Percentiles rank a stretch among this genome's conserved stretches.
These are phyloP conservation scores for Apamea epomidion DNA, from an alignment of 2,888 invertebrate genomes.

Conservation along the genomic window DNA sequence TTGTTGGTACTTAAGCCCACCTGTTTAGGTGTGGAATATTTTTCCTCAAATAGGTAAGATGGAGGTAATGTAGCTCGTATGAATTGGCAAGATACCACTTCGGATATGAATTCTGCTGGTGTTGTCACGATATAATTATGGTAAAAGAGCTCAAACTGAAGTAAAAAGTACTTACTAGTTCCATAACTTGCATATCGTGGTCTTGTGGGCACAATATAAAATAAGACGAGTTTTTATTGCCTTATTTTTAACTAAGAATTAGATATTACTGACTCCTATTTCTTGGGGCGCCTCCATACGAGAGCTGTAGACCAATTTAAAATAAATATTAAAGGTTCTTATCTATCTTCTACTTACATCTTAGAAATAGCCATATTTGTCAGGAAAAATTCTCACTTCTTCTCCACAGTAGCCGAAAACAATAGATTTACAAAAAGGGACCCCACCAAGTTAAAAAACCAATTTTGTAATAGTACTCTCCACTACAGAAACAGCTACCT, in stretches of 20 bases:
- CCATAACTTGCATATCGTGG: neutral
- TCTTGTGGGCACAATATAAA: neutral
- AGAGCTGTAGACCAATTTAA: too few relatives aligned
- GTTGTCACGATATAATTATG: neutral
- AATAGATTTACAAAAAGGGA: too few relatives aligned
- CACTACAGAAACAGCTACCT: too few relatives aligned
- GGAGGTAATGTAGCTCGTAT: neutral
- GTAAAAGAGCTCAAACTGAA: neutral
- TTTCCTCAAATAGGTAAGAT: neutral
- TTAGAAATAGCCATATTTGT: too few relatives aligned
- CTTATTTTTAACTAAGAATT: neutral
- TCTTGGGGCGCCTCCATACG: too few relatives aligned
- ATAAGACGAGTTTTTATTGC: neutral
- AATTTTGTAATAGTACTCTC: too few relatives aligned
- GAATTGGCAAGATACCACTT: neutral
- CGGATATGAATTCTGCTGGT: neutral
- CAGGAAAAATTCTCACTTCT: too few relatives aligned
- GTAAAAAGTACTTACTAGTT: neutral
- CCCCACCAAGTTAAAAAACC: too few relatives aligned
- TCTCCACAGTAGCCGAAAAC: too few relatives aligned
- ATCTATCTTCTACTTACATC: too few relatives aligned
- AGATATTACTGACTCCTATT: neutral
- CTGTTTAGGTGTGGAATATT: constrained; percentile 15
- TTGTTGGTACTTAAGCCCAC: constrained; percentile 16
- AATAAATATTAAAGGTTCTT: too few relatives aligned